A percentile compares a stretch with the other conserved stretches of the same genome.
Conservation (phyloP, 2,888 invertebrate species). For the Eutolmus rufibarbis region DNA sequence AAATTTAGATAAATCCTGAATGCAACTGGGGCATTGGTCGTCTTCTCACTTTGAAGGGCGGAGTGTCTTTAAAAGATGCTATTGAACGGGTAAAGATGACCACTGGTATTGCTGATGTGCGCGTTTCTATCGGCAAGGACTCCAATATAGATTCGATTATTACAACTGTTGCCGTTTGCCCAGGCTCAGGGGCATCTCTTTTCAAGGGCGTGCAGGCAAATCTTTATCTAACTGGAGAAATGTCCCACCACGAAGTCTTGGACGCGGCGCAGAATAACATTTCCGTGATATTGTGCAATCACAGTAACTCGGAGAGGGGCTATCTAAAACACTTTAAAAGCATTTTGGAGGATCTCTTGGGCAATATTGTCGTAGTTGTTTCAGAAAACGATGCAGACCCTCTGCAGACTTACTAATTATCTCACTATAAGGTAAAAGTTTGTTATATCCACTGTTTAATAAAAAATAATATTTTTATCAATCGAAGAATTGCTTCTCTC, state of each 20-base stretch:
- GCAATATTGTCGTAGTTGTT: constrained; percentile 69
- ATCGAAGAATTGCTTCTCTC: neutral
- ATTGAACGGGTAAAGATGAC: constrained; percentile 74
- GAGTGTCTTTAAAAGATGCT: constrained; percentile 68
- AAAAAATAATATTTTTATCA: neutral
- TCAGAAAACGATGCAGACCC: constrained; percentile 82
- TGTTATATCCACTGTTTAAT: neutral
- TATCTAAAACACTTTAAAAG: constrained; percentile 72
- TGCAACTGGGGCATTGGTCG: constrained; percentile 67
- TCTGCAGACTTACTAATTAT: constrained; percentile 67
- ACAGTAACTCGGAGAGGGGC: constrained; percentile 93
- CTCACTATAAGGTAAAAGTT: neutral
- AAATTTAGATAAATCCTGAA: constrained; percentile 43
- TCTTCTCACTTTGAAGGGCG: constrained; percentile 64
- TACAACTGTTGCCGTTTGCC: constrained; percentile 80
- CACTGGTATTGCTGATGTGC: constrained; percentile 73
- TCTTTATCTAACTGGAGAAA: constrained; percentile 88
- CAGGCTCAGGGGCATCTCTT: constrained; percentile 86
- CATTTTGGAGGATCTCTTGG: constrained; percentile 57
- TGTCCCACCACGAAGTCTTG: constrained; percentile 93
- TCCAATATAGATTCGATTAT: constrained; percentile 64
- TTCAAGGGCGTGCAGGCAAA: constrained; percentile 76
- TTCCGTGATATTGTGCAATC: constrained; percentile 88
- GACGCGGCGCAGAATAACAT: constrained; percentile 82
- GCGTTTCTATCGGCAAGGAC: constrained; percentile 71